phyloP scores from a whole-genome alignment of 2,797 vertebrate genomes.

The Nyctibius grandis region DNA sequence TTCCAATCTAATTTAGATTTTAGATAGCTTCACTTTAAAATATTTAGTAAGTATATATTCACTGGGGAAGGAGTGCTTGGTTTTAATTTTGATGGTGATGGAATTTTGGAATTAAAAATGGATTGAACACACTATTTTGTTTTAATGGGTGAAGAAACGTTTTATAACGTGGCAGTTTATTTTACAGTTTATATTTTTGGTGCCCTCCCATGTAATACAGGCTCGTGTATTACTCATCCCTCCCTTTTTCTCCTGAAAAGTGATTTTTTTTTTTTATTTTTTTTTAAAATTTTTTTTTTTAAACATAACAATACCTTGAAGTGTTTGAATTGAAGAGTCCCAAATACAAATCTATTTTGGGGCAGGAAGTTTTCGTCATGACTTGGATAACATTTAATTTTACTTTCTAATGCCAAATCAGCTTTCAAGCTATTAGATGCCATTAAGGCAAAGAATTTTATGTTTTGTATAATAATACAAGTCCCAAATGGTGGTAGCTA shows the following conservation, averaged over 20 bases:
- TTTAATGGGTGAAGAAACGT: not conserved
- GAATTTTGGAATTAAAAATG: not conserved
- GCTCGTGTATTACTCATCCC: not conserved
- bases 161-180: not conserved
- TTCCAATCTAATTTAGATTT: not conserved
- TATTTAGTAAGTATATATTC: not conserved
- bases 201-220: not conserved
- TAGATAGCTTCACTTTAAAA: not conserved
- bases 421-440: not conserved
- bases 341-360: not conserved
- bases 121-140: not conserved
- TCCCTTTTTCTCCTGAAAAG: not conserved
- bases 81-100: not conserved
- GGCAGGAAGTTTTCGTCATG: not conserved
- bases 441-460: not conserved
- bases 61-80: not conserved
- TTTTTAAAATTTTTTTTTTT: not conserved
- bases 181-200: not conserved
- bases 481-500: slow-evolving; percentile 23
- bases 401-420: not conserved
- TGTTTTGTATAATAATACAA: not conserved
- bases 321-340: not conserved
- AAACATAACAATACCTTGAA: not conserved
- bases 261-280: not conserved
- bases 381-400: not conserved